A percentile compares a stretch with the other conserved stretches of the same genome.
Conservation (phyloP, 2,888 invertebrate species). For the Limenitis camilla region DNA sequence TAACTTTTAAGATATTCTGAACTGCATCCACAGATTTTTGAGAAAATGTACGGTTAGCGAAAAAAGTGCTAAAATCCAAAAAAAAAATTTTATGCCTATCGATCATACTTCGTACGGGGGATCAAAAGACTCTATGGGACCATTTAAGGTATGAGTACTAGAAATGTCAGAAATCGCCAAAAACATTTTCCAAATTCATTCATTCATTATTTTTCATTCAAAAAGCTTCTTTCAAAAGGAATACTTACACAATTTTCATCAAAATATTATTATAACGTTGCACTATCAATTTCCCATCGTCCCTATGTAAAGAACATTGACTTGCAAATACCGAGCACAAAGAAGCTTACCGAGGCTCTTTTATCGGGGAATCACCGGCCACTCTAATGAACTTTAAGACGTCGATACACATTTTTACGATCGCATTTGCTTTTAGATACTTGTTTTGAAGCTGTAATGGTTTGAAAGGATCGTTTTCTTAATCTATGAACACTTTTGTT, state of each 20-base stretch:
- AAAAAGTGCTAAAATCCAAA: no score
- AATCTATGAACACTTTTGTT: not conserved
- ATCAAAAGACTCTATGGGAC: no score
- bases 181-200: no score
- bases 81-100: no score
- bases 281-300: slow-evolving; percentile 17
- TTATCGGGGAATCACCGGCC: slow-evolving; percentile 28
- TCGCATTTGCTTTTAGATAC: slow-evolving; percentile 28
- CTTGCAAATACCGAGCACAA: slow-evolving; percentile 23
- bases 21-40: no score
- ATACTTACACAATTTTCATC: not conserved
- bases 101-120: no score
- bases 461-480: slow-evolving; percentile 2
- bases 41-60: no score
- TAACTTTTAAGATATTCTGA: no score
- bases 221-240: no score
- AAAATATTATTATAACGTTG: slow-evolving; percentile 3
- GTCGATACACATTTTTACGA: slow-evolving; percentile 45
- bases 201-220: no score
- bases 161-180: no score
- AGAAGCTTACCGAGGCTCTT: slow-evolving; percentile 23
- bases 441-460: slow-evolving; percentile 25
- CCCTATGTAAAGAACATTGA: slow-evolving; percentile 13
- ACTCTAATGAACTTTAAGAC: slow-evolving; percentile 45
- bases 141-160: no score